Evolutionary conservation across 2,797 vertebrate genomes (phyloP), one percentile per base, ranked within the genome.

Genomic region (Chrysocyon brachyurus): DNA sequence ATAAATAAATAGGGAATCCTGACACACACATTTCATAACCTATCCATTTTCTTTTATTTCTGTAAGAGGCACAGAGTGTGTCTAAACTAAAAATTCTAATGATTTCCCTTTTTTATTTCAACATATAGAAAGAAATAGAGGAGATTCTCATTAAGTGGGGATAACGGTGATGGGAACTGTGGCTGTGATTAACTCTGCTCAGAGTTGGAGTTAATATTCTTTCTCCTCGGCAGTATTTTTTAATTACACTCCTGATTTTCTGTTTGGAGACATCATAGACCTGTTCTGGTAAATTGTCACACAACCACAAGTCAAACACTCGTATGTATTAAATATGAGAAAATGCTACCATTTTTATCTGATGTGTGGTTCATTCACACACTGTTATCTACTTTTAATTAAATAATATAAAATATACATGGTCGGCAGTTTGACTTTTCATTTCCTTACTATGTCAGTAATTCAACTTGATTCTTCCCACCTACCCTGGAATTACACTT

Each of bases 331-430:
- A 99, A 99, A 99, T 99, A 99, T 99, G 99, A 99, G 99, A 99
- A 99, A 99, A 99, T 99, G 98, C 98, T 99, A 98, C 99, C 99
- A 99, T 99, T 98, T 99, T 99, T 99, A 99, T 99, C 99, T 99
- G 99, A 99, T 99, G 99, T 99, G 99, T 99, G 99, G 97, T 99
- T 99, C 99, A 99, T 99, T 99, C 99, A 99, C 98, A 99, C 99
- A 99, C 99, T 98, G 99, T 99, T 99, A 99, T 99, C 99, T 99
- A 99, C 99, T 99, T 99, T 99, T 99, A 99, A 99, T 99, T 99
- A 99, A 99, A 99, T 99, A 99, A 99, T 98, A 98, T 99, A 99
- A 99, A 99, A 99, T 99, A 99, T 99, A 99, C 99, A 98, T 99
- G 99, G 99, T 99, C 99, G 99, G 99, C 99, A 99, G 99, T 99